These are phyloP conservation scores for Elysia chlorotica DNA, from an alignment of 1,140 invertebrate species.

Conservation along the genomic window DNA sequence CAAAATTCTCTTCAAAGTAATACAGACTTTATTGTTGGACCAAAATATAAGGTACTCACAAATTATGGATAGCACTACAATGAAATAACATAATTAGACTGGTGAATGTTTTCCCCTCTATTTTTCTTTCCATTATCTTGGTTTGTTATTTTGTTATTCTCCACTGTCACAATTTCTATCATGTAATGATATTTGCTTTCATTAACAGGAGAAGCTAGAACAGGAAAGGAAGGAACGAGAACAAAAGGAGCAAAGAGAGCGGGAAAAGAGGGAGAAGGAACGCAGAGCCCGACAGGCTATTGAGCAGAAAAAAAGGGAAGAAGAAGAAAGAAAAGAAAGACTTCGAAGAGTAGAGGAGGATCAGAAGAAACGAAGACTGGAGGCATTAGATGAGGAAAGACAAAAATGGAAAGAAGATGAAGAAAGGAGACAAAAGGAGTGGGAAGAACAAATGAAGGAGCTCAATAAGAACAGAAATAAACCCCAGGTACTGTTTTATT, in stretches of 20 bases:
- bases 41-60: no score
- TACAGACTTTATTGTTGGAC: no score
- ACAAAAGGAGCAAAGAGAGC: conserved; percentile 6
- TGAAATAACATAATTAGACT: no score
- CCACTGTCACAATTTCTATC: no score
- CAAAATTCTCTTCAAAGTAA: no score
- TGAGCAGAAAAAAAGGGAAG: conserved; percentile 15
- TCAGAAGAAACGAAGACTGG: neutral
- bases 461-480: conserved; percentile 13
- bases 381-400: neutral
- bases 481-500: conserved; percentile 22
- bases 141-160: no score
- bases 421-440: conserved; percentile 13
- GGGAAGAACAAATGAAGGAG: conserved; percentile 19
- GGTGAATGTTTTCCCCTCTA: no score
- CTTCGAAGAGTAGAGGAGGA: conserved; percentile 10
- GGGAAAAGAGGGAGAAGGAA: conserved; percentile 11
- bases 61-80: no score
- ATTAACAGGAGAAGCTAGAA: conserved; percentile 21
- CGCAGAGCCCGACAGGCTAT: conserved; percentile 3
- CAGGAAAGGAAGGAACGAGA: conserved; percentile 20
- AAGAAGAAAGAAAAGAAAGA: conserved; percentile 7
- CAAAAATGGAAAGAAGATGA: conserved; percentile 8
- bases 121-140: no score
- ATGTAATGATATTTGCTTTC: conserved; percentile 5